phyloP scores from a whole-genome alignment of 2,888 invertebrate species.

The Hofmannophila pseudospretella region DNA sequence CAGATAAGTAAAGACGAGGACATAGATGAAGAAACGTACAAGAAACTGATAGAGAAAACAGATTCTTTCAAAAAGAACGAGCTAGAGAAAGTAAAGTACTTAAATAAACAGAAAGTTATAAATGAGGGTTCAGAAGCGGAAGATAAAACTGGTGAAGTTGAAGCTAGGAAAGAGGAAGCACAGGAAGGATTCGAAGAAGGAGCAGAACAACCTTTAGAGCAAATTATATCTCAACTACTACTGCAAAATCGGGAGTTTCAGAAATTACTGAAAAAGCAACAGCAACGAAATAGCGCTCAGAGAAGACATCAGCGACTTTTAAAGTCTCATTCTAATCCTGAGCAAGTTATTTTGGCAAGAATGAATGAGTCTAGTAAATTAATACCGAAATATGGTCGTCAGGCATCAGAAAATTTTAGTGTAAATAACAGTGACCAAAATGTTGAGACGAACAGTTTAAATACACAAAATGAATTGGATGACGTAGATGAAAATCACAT shows the following conservation, averaged over 20 bases:
- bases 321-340: slow-evolving; percentile 72
- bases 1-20: slow-evolving; percentile 63
- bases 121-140: slow-evolving; percentile 62
- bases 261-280: slow-evolving; percentile 85
- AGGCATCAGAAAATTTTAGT: slow-evolving; percentile 55
- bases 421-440: slow-evolving; percentile 28
- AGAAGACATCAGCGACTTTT: slow-evolving; percentile 74
- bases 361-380: slow-evolving; percentile 42
- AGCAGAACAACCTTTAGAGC: slow-evolving; percentile 80
- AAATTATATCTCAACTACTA: slow-evolving; percentile 89
- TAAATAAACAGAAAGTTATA: slow-evolving; percentile 70
- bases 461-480: slow-evolving; percentile 31
- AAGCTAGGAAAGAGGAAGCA: slow-evolving; percentile 30
- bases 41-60: slow-evolving; percentile 69
- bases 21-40: slow-evolving; percentile 68
- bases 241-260: slow-evolving; percentile 91
- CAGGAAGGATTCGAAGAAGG: slow-evolving; percentile 50
- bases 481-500: slow-evolving; percentile 75
- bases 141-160: slow-evolving; percentile 41
- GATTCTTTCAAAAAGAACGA: slow-evolving; percentile 76
- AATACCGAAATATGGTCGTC: slow-evolving; percentile 55
- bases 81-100: slow-evolving; percentile 67
- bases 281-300: slow-evolving; percentile 74
- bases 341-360: slow-evolving; percentile 66
- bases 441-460: slow-evolving; percentile 20